Conservation (phyloP, 2,797 vertebrate species). For the Lophius americanus region DNA sequence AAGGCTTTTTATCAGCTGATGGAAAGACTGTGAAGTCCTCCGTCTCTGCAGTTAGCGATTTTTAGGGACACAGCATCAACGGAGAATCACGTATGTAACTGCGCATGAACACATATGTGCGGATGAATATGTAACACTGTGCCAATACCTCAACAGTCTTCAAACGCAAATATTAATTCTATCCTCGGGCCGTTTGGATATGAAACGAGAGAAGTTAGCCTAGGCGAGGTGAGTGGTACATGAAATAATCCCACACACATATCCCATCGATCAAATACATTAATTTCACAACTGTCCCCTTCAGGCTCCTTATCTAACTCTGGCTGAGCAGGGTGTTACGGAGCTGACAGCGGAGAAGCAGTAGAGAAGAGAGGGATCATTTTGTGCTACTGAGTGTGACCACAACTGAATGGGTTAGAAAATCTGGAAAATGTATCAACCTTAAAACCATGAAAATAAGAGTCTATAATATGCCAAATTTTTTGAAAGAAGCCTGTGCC, state of each 20-base stretch:
- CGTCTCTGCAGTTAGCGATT: conserved; percentile 25
- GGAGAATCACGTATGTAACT: conserved; percentile 37
- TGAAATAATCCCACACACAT: conserved; percentile 71
- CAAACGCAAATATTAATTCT: conserved; percentile 54
- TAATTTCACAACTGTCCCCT: conserved; percentile 70
- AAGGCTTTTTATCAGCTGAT: conserved; percentile 44
- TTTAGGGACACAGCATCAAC: conserved; percentile 42
- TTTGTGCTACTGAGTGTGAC: conserved; percentile 49
- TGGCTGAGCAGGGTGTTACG: conserved; percentile 62
- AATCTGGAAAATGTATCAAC: conserved; percentile 53
- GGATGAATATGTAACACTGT: conserved; percentile 8
- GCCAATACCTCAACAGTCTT: conserved; percentile 41
- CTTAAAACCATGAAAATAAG: conserved; percentile 42
- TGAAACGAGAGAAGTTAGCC: conserved; percentile 34
- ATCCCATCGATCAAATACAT: conserved; percentile 69
- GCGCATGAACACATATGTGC: conserved; percentile 3
- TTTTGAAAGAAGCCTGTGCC: not conserved
- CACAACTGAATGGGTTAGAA: conserved; percentile 52
- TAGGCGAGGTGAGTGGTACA: conserved; percentile 59
- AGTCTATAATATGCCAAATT: conserved; percentile 18
- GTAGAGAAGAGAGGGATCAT: conserved; percentile 42
- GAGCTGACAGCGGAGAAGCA: conserved; percentile 45
- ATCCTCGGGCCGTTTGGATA: conserved; percentile 60
- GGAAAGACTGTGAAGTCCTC: conserved; percentile 33
- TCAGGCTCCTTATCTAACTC: conserved; percentile 66